A percentile compares a stretch with the other conserved stretches of the same genome.
Conservation (phyloP, 2,888 invertebrate species). For the Conops quadrifasciatus region DNA sequence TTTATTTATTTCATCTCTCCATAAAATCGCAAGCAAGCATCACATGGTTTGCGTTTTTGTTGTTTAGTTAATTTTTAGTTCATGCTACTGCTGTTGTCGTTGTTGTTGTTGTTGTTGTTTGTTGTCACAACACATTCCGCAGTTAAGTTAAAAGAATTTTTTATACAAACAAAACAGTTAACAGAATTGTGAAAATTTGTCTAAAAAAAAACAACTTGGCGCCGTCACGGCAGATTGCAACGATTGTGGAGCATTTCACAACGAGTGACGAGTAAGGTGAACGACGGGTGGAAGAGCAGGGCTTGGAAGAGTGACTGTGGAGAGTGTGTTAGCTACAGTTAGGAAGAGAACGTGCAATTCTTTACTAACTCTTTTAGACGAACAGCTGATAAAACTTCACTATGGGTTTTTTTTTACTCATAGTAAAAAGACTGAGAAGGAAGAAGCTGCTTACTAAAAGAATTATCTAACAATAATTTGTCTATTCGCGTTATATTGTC, state of each 20-base stretch:
- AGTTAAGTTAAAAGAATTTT: constrained; percentile 6
- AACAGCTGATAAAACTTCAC: background rate
- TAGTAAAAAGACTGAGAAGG: no score
- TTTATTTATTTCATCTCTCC: background rate
- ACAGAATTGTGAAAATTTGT: background rate
- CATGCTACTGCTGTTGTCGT: background rate
- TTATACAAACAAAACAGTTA: constrained; percentile 23
- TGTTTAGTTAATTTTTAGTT: background rate
- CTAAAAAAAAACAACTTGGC: background rate
- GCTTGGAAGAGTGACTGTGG: background rate
- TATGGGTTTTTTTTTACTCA: no score
- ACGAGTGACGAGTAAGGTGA: background rate
- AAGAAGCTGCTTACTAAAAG: no score
- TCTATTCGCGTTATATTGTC: no score
- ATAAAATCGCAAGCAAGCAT: constrained; percentile 1
- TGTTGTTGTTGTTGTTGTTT: constrained; percentile 7
- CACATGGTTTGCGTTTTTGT: constrained; percentile 15
- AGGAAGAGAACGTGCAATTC: no score
- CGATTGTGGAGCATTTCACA: background rate
- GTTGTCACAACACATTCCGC: background rate
- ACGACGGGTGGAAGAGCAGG: background rate
- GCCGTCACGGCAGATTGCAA: background rate
- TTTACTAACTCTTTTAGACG: background rate
- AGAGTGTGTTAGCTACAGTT: background rate
- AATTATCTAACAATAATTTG: no score